Conservation (phyloP, 2,888 invertebrate species). For the Tetranychus truncatus region DNA sequence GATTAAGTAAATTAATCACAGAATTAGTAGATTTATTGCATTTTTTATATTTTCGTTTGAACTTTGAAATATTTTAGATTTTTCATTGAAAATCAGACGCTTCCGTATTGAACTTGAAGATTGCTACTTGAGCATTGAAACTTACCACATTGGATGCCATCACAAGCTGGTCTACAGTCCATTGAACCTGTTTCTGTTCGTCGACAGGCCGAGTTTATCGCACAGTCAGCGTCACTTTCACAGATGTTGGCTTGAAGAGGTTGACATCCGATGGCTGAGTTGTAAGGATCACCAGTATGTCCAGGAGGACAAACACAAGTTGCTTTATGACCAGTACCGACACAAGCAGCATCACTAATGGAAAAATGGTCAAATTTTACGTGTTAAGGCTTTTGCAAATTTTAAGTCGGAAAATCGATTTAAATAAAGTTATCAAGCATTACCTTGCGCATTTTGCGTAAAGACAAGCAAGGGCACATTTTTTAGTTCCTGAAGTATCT, state of each 20-base stretch:
- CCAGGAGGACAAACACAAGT: constrained; percentile 44
- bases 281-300: constrained; percentile 68
- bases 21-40: constrained; percentile 35
- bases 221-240: constrained; percentile 50
- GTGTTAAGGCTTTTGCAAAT: no score
- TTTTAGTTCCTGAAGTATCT: constrained; percentile 30
- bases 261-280: constrained; percentile 35
- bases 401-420: constrained; percentile 42
- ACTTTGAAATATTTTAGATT: constrained; percentile 14
- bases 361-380: no score
- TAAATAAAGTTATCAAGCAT: no score
- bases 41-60: neutral
- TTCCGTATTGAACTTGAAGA: no score
- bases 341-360: constrained; percentile 54
- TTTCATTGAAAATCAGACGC: constrained; percentile 24
- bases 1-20: constrained; percentile 55
- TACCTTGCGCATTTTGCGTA: constrained; percentile 62
- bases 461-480: constrained; percentile 63
- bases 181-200: constrained; percentile 26
- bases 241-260: constrained; percentile 27
- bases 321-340: constrained; percentile 32
- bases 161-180: constrained; percentile 62
- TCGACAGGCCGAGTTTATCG: constrained; percentile 45
- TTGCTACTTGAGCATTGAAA: neutral
- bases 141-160: constrained; percentile 63